phyloP scores from a whole-genome alignment of 2,888 invertebrate genomes.

The Brachyptera risi region DNA sequence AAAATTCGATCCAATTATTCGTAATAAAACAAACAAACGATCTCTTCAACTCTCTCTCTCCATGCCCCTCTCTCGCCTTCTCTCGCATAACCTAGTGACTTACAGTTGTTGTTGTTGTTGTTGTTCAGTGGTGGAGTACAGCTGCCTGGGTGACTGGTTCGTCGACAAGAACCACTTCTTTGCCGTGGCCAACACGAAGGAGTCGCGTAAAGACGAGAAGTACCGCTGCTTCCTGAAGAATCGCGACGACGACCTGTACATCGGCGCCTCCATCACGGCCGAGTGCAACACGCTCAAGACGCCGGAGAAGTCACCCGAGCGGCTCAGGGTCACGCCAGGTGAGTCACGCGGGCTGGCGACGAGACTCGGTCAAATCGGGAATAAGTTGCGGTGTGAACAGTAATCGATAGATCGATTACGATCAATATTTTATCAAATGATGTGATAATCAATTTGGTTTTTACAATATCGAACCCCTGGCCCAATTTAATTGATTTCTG shows the following conservation, averaged over 20 bases:
- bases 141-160: conserved; percentile 93
- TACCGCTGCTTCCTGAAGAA: conserved; percentile 93
- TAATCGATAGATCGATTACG: too few relatives aligned
- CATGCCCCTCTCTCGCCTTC: too few relatives aligned
- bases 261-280: conserved; percentile 90
- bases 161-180: conserved; percentile 94
- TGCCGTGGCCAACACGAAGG: conserved; percentile 95
- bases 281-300: conserved; percentile 91
- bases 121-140: conserved; percentile 77
- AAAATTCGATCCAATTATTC: too few relatives aligned
- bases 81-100: too few relatives aligned
- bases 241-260: conserved; percentile 87
- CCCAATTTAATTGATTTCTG: too few relatives aligned
- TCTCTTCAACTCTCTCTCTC: too few relatives aligned
- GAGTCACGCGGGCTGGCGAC: conserved; percentile 36
- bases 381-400: too few relatives aligned
- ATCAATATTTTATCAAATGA: too few relatives aligned
- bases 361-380: neutral
- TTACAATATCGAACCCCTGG: too few relatives aligned
- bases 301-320: conserved; percentile 88
- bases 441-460: too few relatives aligned
- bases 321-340: conserved; percentile 80
- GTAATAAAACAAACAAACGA: too few relatives aligned
- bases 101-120: too few relatives aligned
- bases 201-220: conserved; percentile 90